A percentile compares a stretch with the other conserved stretches of the same genome.
Evolutionary conservation across 2,888 invertebrate species (phyloP).

Genomic region (Therioaphis trifolii): DNA sequence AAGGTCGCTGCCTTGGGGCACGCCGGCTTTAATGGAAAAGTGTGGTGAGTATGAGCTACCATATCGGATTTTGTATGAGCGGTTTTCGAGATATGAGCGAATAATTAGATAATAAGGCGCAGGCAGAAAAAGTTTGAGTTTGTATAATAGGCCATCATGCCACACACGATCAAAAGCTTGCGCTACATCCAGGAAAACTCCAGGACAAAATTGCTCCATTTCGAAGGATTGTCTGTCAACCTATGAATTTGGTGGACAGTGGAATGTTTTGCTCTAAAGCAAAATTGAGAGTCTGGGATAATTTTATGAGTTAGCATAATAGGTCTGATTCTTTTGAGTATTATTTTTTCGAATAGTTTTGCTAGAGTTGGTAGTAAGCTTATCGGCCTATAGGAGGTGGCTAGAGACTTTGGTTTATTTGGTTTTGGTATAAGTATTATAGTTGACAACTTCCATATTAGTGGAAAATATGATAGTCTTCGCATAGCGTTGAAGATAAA

Average conservation of each 20-base stretch:
- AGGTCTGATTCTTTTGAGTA: not conserved
- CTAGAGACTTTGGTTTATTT: conserved; percentile 3
- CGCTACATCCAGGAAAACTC: not conserved
- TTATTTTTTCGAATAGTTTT: conserved; percentile 11
- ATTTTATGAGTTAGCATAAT: too few species aligned
- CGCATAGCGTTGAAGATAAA: not conserved
- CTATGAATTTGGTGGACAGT: too few species aligned
- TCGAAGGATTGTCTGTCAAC: too few species aligned
- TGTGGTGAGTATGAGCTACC: conserved; percentile 2
- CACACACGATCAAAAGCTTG: not conserved
- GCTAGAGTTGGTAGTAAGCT: conserved; percentile 19
- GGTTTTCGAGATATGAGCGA: not conserved
- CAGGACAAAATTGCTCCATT: not conserved
- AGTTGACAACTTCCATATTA: conserved; percentile 12
- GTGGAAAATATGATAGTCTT: conserved; percentile 26
- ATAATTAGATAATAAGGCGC: conserved; percentile 6
- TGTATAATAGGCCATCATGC: not conserved
- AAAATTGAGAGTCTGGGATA: too few species aligned
- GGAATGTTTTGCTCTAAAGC: too few species aligned
- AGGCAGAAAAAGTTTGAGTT: too few species aligned
- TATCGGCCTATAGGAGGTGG: not conserved
- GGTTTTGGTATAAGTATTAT: too few species aligned
- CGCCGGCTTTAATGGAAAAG: not conserved
- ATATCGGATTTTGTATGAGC: not conserved
- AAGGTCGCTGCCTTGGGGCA: too few species aligned